Evolutionary conservation across 2,797 vertebrate genomes (phyloP).

Genomic region (Hafferia zeledoni): DNA sequence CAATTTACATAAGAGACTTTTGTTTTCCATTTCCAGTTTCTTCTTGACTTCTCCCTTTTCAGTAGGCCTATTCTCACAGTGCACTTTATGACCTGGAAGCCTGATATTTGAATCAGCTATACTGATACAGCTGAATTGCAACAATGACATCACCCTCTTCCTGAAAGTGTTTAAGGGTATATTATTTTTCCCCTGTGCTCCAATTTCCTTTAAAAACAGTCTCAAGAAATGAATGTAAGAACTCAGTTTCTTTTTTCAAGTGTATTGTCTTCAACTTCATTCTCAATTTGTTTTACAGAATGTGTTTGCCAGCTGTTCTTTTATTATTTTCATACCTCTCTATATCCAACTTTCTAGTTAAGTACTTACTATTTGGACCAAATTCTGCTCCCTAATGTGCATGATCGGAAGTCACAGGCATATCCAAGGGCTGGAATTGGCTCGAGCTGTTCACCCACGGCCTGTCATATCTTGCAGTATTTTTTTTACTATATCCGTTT

Average conservation of each 20-base stretch:
- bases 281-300: not conserved
- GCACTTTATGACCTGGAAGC: not conserved
- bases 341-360: not conserved
- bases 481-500: not conserved
- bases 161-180: not conserved
- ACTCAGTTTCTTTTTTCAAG: not conserved
- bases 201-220: not conserved
- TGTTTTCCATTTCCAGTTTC: not conserved
- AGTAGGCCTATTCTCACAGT: not conserved
- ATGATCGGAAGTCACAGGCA: not conserved
- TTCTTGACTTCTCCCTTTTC: not conserved
- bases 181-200: not conserved
- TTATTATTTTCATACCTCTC: not conserved
- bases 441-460: not conserved
- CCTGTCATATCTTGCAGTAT: not conserved
- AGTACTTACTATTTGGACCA: not conserved
- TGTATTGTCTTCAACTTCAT: not conserved
- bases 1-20: not conserved
- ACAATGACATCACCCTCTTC: not conserved
- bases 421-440: not conserved
- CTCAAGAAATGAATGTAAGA: not conserved
- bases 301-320: conserved; percentile 13
- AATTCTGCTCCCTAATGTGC: not conserved
- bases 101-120: not conserved
- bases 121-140: not conserved